Conservation (phyloP, 2,113 vertebrate species). For the Hassar affinis region DNA sequence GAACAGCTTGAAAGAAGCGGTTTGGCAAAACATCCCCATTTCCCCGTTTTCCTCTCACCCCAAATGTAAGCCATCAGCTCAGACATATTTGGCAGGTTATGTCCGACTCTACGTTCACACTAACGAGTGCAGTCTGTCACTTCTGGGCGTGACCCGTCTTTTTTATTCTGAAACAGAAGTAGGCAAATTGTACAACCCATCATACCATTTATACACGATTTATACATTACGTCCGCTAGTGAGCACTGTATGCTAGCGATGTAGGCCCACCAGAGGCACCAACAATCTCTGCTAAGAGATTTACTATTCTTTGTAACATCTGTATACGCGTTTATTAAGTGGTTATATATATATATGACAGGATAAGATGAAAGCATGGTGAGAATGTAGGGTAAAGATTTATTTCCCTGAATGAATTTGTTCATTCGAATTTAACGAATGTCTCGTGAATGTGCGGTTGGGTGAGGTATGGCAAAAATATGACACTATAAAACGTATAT, state of each 20-base stretch:
- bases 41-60: background rate
- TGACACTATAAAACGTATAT: no score
- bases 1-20: constrained; percentile 33
- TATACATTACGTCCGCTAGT: no score
- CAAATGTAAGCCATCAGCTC: background rate
- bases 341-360: background rate
- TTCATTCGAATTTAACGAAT: no score
- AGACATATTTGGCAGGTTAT: background rate
- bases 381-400: background rate
- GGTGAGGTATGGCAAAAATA: no score
- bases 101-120: background rate
- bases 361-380: background rate
- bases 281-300: background rate
- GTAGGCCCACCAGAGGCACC: background rate
- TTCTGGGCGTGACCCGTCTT: background rate
- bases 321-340: background rate
- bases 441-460: no score
- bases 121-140: background rate
- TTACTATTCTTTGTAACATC: background rate
- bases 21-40: background rate
- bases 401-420: no score
- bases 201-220: no score
- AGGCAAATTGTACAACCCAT: background rate
- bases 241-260: no score
- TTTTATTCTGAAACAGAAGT: background rate